Conservation (phyloP, 2,797 vertebrate genomes). For the Myotis myotis region DNA sequence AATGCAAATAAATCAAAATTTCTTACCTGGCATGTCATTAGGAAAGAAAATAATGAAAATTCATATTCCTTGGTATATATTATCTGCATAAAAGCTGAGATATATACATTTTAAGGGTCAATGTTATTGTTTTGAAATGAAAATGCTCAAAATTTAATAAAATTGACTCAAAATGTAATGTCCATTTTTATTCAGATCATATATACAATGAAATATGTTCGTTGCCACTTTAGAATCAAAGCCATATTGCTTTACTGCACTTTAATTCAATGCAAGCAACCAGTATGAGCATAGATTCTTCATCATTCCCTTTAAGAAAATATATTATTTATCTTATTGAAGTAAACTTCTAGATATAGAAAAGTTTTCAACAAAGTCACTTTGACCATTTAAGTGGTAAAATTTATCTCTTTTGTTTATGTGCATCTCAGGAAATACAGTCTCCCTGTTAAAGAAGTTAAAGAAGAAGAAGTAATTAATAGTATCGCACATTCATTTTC, state of each 20-base stretch:
- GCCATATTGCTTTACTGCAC: neutral
- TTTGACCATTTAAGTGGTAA: neutral
- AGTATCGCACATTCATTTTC: neutral
- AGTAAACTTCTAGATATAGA: neutral
- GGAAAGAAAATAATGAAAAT: neutral
- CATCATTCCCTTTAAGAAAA: neutral
- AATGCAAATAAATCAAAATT: neutral
- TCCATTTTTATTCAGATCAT: neutral
- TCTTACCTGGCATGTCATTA: neutral
- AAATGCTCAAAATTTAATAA: neutral
- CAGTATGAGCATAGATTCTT: neutral
- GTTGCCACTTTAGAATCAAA: neutral
- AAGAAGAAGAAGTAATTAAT: neutral
- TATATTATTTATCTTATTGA: neutral
- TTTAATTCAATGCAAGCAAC: neutral
- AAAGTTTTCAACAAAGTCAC: neutral
- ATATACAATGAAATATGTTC: neutral
- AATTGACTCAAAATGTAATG: neutral
- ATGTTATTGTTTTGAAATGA: neutral
- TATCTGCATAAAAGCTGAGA: neutral
- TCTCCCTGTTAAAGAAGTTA: neutral
- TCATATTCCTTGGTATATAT: too few species aligned
- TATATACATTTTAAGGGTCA: neutral
- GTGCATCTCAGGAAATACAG: neutral
- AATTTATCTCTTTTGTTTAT: neutral